Evolutionary conservation across 2,113 vertebrate genomes (phyloP).

Genomic region (Centropus unirufus): DNA sequence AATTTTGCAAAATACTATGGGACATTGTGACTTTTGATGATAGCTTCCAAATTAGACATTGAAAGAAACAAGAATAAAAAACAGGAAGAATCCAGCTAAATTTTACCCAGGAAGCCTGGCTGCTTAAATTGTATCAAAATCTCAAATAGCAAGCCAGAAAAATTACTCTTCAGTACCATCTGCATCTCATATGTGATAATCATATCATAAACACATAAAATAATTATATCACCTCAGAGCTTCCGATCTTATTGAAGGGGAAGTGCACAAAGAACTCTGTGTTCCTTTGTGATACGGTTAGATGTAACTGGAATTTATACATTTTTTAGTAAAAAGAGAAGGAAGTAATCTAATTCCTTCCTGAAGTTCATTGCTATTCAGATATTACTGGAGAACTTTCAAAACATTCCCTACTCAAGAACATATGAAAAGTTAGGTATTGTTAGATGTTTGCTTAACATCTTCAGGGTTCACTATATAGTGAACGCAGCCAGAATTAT

Average conservation of each 20-base stretch:
- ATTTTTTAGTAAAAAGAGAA: neutral
- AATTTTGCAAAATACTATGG: neutral
- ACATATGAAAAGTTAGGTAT: neutral
- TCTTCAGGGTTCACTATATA: neutral
- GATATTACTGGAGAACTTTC: neutral
- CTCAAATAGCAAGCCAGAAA: neutral
- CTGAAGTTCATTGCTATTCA: neutral
- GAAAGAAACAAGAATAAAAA: neutral
- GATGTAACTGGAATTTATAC: neutral
- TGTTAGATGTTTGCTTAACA: neutral
- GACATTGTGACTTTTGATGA: neutral
- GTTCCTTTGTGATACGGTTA: neutral
- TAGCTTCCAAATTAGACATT: neutral
- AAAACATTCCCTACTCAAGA: neutral
- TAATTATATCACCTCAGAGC: neutral
- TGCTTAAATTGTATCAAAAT: neutral
- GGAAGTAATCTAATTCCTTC: neutral
- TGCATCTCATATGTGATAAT: neutral
- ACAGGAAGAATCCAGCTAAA: neutral
- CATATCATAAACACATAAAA: neutral
- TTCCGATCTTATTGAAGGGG: neutral
- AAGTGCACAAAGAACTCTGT: neutral
- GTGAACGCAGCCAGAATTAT: neutral
- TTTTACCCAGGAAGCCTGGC: neutral
- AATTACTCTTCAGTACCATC: neutral